phyloP scores from a whole-genome alignment of 35 echinoderm and acorn worm genomes.

The Amphiura filiformis region DNA sequence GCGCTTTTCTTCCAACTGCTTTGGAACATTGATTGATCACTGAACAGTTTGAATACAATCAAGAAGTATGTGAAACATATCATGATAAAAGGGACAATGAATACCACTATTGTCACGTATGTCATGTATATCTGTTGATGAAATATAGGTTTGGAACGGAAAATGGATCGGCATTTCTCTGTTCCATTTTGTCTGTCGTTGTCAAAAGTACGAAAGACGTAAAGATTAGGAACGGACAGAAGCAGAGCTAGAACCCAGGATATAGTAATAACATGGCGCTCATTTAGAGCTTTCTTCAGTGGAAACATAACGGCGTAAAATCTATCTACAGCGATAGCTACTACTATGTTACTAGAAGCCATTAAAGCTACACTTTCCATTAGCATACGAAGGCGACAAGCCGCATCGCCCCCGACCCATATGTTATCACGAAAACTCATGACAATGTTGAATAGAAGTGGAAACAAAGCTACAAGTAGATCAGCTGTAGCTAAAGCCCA shows the following conservation, averaged over 20 bases:
- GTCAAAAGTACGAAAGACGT: constrained; percentile 44
- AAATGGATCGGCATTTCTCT: constrained; percentile 40
- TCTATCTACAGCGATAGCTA: constrained; percentile 73
- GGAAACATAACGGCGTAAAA: constrained; percentile 79
- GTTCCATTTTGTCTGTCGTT: neutral
- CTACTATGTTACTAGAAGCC: constrained; percentile 83
- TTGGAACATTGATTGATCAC: constrained; percentile 62
- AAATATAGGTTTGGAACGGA: constrained; percentile 28
- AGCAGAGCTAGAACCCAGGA: constrained; percentile 65
- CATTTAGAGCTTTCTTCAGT: constrained; percentile 63
- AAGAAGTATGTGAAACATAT: constrained; percentile 70
- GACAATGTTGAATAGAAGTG: constrained; percentile 62
- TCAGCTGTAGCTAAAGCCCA: constrained; percentile 61
- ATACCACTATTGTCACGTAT: constrained; percentile 55
- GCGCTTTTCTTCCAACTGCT: constrained; percentile 74
- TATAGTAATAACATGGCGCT: constrained; percentile 41
- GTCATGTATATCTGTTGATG: constrained; percentile 58
- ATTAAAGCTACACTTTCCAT: constrained; percentile 65
- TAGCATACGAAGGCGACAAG: constrained; percentile 53
- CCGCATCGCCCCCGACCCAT: constrained; percentile 54
- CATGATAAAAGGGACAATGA: constrained; percentile 69
- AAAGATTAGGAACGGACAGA: constrained; percentile 67
- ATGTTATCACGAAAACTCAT: constrained; percentile 25
- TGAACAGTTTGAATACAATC: constrained; percentile 63
- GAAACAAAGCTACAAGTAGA: constrained; percentile 65